Evolutionary conservation across 2,888 invertebrate genomes (phyloP).

Genomic region (Tenthredo notha): DNA sequence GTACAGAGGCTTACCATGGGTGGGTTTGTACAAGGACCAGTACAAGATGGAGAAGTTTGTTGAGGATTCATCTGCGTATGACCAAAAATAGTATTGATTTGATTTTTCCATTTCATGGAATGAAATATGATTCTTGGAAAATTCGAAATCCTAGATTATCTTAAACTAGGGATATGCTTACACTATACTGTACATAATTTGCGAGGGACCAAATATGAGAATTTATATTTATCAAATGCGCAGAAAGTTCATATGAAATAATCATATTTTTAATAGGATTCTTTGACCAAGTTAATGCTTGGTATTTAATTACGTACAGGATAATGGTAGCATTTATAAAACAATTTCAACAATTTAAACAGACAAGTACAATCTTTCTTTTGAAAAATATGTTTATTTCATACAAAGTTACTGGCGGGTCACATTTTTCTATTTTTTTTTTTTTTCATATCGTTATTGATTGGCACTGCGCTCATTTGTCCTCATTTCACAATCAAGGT

Average conservation of each 20-base stretch:
- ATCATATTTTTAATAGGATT: conserved; percentile 58
- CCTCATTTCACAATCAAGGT: not conserved
- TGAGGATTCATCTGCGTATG: conserved; percentile 63
- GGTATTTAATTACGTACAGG: conserved; percentile 60
- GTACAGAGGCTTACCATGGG: conserved; percentile 65
- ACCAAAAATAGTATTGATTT: conserved; percentile 56
- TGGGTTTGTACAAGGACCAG: conserved; percentile 69
- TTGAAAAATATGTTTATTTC: conserved; percentile 64
- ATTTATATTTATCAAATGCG: conserved; percentile 23
- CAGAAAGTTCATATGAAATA: conserved; percentile 59
- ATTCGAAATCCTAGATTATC: not conserved
- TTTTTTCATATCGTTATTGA: not conserved
- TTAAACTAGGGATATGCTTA: conserved; percentile 30
- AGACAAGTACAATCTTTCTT: conserved; percentile 48
- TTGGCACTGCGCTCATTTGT: not conserved
- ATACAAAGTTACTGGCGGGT: conserved; percentile 54
- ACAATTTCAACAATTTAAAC: conserved; percentile 55
- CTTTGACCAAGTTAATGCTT: not conserved
- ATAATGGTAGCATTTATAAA: conserved; percentile 59
- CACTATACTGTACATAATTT: conserved; percentile 62
- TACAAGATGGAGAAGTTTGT: conserved; percentile 61
- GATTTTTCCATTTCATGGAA: conserved; percentile 49
- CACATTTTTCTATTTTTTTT: conserved; percentile 32
- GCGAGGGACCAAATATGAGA: conserved; percentile 10
- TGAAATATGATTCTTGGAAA: not conserved